These are phyloP conservation scores for Smittia sp. DNA, from an alignment of 2,888 invertebrate genomes.

Conservation along the genomic window DNA sequence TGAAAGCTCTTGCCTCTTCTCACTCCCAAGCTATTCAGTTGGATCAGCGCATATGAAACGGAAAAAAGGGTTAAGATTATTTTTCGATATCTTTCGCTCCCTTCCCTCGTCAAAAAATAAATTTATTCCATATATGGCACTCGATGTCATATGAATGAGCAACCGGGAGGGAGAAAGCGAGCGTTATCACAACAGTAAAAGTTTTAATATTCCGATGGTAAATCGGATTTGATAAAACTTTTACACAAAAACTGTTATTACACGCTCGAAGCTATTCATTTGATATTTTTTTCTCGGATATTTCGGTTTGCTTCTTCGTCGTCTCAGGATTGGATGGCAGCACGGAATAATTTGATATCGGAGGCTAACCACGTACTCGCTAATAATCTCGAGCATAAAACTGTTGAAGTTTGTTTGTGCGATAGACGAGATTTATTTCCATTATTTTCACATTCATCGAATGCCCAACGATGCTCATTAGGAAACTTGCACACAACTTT, in stretches of 20 bases:
- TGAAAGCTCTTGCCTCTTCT: no score
- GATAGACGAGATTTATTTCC: background rate
- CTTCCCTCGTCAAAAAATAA: slow-evolving; percentile 5
- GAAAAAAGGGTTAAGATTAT: slow-evolving; percentile 19
- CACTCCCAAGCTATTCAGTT: background rate
- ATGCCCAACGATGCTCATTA: background rate
- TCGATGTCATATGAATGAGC: slow-evolving; percentile 3
- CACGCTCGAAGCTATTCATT: slow-evolving; percentile 33
- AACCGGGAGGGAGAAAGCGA: background rate
- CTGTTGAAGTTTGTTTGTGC: background rate
- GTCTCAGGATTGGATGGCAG: background rate
- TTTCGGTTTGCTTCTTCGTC: background rate
- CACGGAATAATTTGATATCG: slow-evolving; percentile 10
- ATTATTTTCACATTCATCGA: background rate
- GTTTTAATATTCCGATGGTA: slow-evolving; percentile 39
- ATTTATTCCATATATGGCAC: background rate
- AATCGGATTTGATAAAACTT: slow-evolving; percentile 39
- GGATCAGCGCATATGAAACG: slow-evolving; percentile 6
- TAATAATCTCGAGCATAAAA: slow-evolving; percentile 34
- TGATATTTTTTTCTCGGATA: slow-evolving; percentile 9
- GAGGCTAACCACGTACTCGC: slow-evolving; percentile 21
- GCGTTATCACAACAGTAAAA: slow-evolving; percentile 30
- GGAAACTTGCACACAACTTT: background rate
- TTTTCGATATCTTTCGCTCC: slow-evolving; percentile 5
- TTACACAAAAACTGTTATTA: slow-evolving; percentile 35